These are phyloP conservation scores for Antheraea mylitta DNA, from an alignment of 1,140 invertebrate genomes.

Conservation along the genomic window DNA sequence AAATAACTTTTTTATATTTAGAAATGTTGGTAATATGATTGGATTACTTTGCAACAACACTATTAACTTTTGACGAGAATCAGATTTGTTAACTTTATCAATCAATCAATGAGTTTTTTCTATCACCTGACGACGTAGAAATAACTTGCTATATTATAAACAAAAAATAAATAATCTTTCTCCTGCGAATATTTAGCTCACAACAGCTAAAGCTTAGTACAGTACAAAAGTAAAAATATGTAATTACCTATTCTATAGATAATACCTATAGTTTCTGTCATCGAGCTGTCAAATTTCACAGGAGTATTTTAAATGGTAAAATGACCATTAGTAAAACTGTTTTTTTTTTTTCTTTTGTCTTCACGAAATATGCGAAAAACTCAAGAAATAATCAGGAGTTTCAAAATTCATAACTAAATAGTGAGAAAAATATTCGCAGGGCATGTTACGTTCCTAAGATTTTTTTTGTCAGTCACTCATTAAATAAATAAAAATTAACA, in stretches of 20 bases:
- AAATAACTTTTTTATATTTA: too few relatives aligned
- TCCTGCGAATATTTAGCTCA: not conserved
- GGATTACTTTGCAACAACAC: too few relatives aligned
- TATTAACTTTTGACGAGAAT: too few relatives aligned
- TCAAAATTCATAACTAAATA: not conserved
- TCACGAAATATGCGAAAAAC: constrained; percentile 12
- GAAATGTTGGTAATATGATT: too few relatives aligned
- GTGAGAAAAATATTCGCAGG: constrained; percentile 7
- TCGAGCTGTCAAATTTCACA: too few relatives aligned
- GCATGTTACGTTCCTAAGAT: constrained; percentile 11
- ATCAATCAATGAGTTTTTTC: not conserved
- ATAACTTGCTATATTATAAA: not conserved
- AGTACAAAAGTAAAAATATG: too few relatives aligned
- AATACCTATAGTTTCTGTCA: too few relatives aligned
- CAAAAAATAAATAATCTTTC: not conserved
- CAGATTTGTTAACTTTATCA: too few relatives aligned
- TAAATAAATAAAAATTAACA: constrained; percentile 26
- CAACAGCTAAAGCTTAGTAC: not conserved
- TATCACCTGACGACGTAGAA: not conserved
- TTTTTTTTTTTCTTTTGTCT: too few relatives aligned
- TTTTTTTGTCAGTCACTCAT: constrained; percentile 22
- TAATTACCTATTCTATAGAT: too few relatives aligned
- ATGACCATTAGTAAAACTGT: too few relatives aligned
- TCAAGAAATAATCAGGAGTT: not conserved
- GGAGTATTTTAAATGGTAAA: too few relatives aligned